Conservation (phyloP, 2,888 invertebrate species). For the Drosophila nigritarsus region DNA sequence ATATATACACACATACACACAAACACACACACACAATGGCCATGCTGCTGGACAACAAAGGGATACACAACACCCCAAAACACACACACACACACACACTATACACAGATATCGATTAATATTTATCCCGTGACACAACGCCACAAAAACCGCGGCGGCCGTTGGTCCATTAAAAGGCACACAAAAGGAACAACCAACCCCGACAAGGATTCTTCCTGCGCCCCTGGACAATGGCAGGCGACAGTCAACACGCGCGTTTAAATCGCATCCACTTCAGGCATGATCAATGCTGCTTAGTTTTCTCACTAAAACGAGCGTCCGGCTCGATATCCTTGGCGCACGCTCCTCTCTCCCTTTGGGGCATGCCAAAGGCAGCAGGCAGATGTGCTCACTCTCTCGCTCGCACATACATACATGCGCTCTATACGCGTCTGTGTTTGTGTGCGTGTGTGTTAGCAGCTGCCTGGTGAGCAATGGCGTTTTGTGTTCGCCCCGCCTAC, state of each 20-base stretch:
- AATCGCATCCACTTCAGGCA: constrained; percentile 49
- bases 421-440: constrained; percentile 18
- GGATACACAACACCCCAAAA: constrained; percentile 39
- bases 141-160: constrained; percentile 61
- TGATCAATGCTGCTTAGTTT: constrained; percentile 62
- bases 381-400: constrained; percentile 34
- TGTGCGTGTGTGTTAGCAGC: constrained; percentile 41
- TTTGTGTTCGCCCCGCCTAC: constrained; percentile 73
- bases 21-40: constrained; percentile 27
- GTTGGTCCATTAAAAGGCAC: constrained; percentile 71
- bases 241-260: constrained; percentile 51
- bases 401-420: constrained; percentile 19
- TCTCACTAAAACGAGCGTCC: constrained; percentile 49
- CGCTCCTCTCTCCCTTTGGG: constrained; percentile 59
- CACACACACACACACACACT: constrained; percentile 17
- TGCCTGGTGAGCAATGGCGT: constrained; percentile 75
- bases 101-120: constrained; percentile 66
- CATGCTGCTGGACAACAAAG: constrained; percentile 42
- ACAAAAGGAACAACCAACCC: constrained; percentile 59
- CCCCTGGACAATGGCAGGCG: constrained; percentile 50
- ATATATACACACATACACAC: constrained; percentile 11
- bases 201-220: constrained; percentile 15
- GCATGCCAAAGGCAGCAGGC: constrained; percentile 64
- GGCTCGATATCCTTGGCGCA: constrained; percentile 52
- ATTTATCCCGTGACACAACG: constrained; percentile 76